Evolutionary conservation across 2,113 vertebrate species (phyloP).

Genomic region (Paramisgurnus dabryanus): DNA sequence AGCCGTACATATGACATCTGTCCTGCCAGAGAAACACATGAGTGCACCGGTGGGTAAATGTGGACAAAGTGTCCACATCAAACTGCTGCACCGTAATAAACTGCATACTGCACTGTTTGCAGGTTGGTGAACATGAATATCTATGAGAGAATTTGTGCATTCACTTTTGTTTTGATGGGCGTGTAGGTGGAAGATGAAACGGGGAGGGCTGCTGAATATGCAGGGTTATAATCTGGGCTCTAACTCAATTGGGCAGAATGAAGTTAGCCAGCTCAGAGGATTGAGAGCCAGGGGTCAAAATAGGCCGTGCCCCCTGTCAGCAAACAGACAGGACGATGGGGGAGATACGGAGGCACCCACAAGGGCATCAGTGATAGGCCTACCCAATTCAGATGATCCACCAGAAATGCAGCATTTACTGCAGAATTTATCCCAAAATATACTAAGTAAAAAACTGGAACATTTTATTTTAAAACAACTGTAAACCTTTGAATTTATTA

Average conservation of each 20-base stretch:
- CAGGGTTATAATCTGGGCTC: conserved; percentile 54
- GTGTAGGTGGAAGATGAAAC: conserved; percentile 23
- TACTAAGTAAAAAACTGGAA: too few relatives aligned
- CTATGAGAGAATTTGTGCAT: neutral
- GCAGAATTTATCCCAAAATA: too few relatives aligned
- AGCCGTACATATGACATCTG: conserved; percentile 79
- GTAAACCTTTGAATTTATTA: too few relatives aligned
- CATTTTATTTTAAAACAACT: too few relatives aligned
- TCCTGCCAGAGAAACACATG: conserved; percentile 34
- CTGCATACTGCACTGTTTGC: neutral
- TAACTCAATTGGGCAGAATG: conserved; percentile 59
- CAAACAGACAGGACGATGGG: neutral
- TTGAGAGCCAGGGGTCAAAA: conserved; percentile 48
- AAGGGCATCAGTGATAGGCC: neutral
- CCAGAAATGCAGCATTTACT: neutral
- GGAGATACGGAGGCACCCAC: neutral
- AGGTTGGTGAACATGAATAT: conserved; percentile 17
- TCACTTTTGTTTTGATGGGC: neutral
- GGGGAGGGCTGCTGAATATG: conserved; percentile 59
- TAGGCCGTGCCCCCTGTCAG: conserved; percentile 39
- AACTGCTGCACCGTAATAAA: neutral
- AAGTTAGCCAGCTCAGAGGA: conserved; percentile 53
- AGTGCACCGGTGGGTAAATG: neutral
- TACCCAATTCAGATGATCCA: neutral
- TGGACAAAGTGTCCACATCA: neutral